phyloP scores from a whole-genome alignment of 1,140 invertebrate species.

The Tetragnatha versicolor region DNA sequence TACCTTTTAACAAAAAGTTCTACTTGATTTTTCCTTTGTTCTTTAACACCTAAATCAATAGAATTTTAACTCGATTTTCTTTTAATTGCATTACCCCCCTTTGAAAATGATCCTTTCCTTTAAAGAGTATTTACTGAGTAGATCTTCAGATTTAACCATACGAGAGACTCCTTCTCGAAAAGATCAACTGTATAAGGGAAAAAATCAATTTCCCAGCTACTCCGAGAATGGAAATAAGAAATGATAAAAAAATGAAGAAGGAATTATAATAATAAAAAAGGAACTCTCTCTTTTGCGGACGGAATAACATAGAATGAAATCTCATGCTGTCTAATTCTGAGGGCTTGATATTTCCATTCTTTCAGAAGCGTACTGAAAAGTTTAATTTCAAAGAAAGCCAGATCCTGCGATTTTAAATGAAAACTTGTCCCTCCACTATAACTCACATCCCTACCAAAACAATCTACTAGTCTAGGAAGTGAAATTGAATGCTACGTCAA shows the following conservation, averaged over 20 bases:
- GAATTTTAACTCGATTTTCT: too few relatives aligned
- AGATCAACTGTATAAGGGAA: constrained; percentile 21
- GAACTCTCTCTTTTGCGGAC: constrained; percentile 27
- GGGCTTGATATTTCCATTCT: neutral
- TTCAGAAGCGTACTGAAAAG: constrained; percentile 8
- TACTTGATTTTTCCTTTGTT: too few relatives aligned
- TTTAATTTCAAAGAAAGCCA: constrained; percentile 34
- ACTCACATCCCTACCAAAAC: constrained; percentile 11
- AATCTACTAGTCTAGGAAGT: neutral
- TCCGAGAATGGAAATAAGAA: neutral
- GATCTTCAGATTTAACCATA: too few relatives aligned
- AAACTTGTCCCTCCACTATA: constrained; percentile 25
- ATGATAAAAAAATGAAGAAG: constrained; percentile 21
- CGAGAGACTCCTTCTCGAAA: neutral
- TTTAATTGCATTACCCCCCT: too few relatives aligned
- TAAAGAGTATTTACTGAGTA: constrained; percentile 35
- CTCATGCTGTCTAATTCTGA: constrained; percentile 8
- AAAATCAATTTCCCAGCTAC: constrained; percentile 7
- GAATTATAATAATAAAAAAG: too few relatives aligned
- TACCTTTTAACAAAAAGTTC: too few relatives aligned
- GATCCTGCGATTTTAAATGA: constrained; percentile 28
- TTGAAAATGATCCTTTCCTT: constrained; percentile 24
- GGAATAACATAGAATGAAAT: constrained; percentile 35
- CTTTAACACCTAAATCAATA: too few relatives aligned
- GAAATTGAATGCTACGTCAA: neutral